Base-by-base conservation (phyloP, 2,113 vertebrate genomes). In the Tragelaphus imberbis region DNA sequence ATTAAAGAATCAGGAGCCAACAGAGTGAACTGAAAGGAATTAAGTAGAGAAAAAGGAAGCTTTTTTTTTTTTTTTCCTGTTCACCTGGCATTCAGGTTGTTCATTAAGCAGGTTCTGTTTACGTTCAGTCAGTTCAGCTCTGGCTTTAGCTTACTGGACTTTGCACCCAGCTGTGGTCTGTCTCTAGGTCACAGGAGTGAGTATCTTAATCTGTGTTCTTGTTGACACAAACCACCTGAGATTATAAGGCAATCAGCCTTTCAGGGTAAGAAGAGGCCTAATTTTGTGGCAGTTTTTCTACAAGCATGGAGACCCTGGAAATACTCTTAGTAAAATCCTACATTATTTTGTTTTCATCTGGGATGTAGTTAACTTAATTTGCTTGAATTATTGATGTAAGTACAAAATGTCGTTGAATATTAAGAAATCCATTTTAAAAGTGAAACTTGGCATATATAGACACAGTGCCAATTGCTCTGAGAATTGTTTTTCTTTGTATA, bases 271-370 rank as follows among this genome's bases (percentile, higher is more conserved):
- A 81, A 58, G 10, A 65, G 6, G 23, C 65, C 59, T 87, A 53
- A 65, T 91, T 96, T 85, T 77, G 40, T 88, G 21, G 15, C 27
- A 58, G 17, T 17, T 92, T 92, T 90, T 53, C 58, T 77, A 40
- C 21, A 84, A 86, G 75, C 33, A 47, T 59, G 65, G 47, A 95
- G 88, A 94, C 84, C 79, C 15, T 53, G 23, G 58, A 53, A 47
- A 55, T 88, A 63, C 1, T 7, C n/a, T 96, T 71, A 79, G 30
- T 58, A 68, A 96, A 71, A 81, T 27, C 5, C 27, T 87, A 11
- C 23, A 40, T 80, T 85, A 63, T 82, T 88, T 93, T 92, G 16
- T 91, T 95, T 95, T 92, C 58, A 88, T 90, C 17, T 88, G 71
- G 33, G 14, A 53, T 55, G 0, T 97, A 30, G 58, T 91, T 94